Conservation (phyloP, 2,113 vertebrate species). For the Pterocles burchelli region DNA sequence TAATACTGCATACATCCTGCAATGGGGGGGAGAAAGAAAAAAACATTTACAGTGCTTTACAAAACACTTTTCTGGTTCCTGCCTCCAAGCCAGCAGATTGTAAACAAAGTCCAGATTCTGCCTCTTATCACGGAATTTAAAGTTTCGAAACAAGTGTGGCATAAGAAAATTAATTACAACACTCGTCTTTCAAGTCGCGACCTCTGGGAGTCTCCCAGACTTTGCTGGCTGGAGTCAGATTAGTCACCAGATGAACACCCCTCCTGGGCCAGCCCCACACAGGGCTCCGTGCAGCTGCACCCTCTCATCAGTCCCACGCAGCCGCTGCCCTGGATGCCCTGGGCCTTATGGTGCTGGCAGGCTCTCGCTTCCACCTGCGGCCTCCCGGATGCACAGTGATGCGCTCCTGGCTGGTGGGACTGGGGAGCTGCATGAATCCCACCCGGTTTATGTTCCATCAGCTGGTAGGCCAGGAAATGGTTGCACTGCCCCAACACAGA, state of each 20-base stretch:
- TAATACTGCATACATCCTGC: slow-evolving; percentile 28
- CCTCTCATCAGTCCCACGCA: not conserved
- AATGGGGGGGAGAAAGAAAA: not conserved
- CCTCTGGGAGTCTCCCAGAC: slow-evolving; percentile 47
- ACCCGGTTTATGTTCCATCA: not conserved
- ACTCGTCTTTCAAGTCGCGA: slow-evolving; percentile 23
- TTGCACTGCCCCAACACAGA: not conserved
- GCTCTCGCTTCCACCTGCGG: not conserved
- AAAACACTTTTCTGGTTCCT: slow-evolving; percentile 10
- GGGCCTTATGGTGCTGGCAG: not conserved
- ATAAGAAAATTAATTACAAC: slow-evolving; percentile 42
- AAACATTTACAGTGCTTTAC: slow-evolving; percentile 16
- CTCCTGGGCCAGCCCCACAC: not conserved
- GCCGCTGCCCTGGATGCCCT: not conserved
- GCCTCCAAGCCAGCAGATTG: not conserved
- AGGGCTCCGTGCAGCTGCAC: not conserved
- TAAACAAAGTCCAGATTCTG: slow-evolving; percentile 17
- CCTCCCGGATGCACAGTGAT: not conserved
- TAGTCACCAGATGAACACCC: slow-evolving; percentile 14
- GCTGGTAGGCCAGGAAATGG: not conserved
- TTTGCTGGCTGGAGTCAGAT: not conserved
- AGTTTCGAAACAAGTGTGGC: slow-evolving; percentile 21
- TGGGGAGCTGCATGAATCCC: not conserved
- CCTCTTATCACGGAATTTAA: slow-evolving; percentile 26
- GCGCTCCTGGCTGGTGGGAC: not conserved